Evolutionary conservation across 2,797 vertebrate species (phyloP).

Genomic region (Heteromormyrus szaboi): DNA sequence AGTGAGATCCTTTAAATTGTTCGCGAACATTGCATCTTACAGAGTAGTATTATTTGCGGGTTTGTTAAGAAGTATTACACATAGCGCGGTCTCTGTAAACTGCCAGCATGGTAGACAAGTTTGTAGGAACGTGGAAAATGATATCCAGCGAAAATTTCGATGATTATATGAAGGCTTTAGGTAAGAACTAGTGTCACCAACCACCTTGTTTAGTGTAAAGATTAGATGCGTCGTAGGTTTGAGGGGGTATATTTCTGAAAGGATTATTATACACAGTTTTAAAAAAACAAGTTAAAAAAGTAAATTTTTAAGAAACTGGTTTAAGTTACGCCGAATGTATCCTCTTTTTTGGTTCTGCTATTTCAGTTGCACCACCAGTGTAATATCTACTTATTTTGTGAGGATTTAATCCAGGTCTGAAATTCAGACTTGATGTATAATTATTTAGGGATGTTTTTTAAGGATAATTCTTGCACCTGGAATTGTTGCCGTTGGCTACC

Average conservation of each 20-base stretch:
- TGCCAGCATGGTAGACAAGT: constrained; percentile 67
- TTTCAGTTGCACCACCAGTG: background rate
- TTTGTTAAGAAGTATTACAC: background rate
- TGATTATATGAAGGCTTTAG: constrained; percentile 85
- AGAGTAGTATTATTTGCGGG: background rate
- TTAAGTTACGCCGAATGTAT: background rate
- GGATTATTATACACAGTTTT: background rate
- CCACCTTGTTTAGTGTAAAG: background rate
- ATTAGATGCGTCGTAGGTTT: background rate
- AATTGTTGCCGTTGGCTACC: background rate
- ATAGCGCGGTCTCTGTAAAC: background rate
- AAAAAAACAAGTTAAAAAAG: background rate
- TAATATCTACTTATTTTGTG: background rate
- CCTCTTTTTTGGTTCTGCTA: background rate
- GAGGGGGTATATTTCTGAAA: background rate
- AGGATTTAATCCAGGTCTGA: background rate
- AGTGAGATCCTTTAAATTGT: constrained; percentile 37
- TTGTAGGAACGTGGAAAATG: constrained; percentile 82
- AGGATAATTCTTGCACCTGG: background rate
- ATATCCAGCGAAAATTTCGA: constrained; percentile 78
- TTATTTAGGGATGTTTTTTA: background rate
- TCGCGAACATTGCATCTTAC: background rate
- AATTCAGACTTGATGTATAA: background rate
- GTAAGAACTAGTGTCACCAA: constrained; percentile 52
- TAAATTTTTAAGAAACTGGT: background rate